Base-by-base conservation (phyloP, 2,888 invertebrate genomes). In the Thumatha senex region DNA sequence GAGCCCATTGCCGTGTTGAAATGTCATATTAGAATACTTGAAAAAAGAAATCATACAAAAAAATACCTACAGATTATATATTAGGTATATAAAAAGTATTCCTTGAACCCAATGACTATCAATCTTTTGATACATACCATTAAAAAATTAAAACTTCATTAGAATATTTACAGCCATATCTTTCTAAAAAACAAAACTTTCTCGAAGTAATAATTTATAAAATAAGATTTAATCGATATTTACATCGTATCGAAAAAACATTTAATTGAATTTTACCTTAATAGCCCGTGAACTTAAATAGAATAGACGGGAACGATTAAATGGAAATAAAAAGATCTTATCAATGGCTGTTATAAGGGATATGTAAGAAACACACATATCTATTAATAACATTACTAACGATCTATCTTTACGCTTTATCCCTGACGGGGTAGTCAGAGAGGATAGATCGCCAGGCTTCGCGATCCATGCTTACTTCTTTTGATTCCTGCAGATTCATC, bases 191-290 rank as follows among this genome's bases (percentile, higher is more conserved):
- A 35, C 31, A 11, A 13, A 51, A 66, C 66, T 66, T 65, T 64
- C 66, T 57, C 67, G 51, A 51, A 48, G 14, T 18, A 42, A 36
- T 48, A 57, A 60, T 62, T 54, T 62, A 67, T 64, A 52, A 48
- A 48, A 51, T 50, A 58, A 67, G 44, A 56, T 64, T 67, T 56
- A 61, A 59, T 51, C 40, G 31, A 48, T 48, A 47, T 63, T 56
- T 54, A 54, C 56, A 55, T 51, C 38, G 31, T 55, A 51, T 51
- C 36, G 34, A 36, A 4, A 24, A 44, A 58, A 15, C 34, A n/a
- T 47, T 40, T 15, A 36, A 46, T 59, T 34, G 57, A 53, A 44
- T 42, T 51, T 53, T 43, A 51, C 39, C 47, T 54, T 52, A 41
- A 51, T 61, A 51, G 48, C 13, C 48, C 33, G 51, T 54, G 43